Evolutionary conservation across 2,797 vertebrate genomes (phyloP).

Genomic region (Trachops cirrhosus): DNA sequence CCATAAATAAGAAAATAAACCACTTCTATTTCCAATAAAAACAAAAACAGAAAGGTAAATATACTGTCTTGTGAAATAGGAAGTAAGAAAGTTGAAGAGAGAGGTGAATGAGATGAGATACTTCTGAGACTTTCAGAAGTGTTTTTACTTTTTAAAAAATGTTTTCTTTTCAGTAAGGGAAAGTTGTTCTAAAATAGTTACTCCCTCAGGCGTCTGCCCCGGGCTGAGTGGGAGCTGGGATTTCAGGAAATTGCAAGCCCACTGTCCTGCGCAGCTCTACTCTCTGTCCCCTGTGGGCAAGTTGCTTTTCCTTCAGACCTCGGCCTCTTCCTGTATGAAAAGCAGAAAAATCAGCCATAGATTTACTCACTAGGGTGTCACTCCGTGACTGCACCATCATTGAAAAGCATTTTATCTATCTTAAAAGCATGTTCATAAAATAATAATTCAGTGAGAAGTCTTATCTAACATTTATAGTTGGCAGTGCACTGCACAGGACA

Average conservation of each 20-base stretch:
- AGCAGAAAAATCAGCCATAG: neutral
- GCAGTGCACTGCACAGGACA: neutral
- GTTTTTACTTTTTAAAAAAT: neutral
- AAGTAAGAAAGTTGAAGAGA: neutral
- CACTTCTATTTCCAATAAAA: neutral
- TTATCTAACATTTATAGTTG: neutral
- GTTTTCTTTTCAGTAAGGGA: neutral
- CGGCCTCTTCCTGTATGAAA: neutral
- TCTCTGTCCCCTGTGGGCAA: neutral
- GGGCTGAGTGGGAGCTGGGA: neutral
- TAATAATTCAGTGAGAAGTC: neutral
- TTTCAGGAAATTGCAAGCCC: neutral
- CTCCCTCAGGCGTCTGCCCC: too few species aligned
- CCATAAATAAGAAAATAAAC: neutral
- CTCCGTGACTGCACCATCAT: neutral
- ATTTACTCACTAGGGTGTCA: neutral
- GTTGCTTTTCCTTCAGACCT: neutral
- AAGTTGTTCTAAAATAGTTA: neutral
- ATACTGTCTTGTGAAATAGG: neutral
- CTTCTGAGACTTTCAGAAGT: conserved; percentile 16
- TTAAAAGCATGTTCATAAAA: conserved; percentile 52
- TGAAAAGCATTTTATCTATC: conserved; percentile 11
- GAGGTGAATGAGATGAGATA: neutral
- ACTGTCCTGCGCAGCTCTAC: fast-evolving
- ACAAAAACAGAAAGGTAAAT: neutral